Evolutionary conservation across 2,113 vertebrate genomes (phyloP), one percentile per base, ranked within the genome.

Genomic region (Cynocephalus volans): DNA sequence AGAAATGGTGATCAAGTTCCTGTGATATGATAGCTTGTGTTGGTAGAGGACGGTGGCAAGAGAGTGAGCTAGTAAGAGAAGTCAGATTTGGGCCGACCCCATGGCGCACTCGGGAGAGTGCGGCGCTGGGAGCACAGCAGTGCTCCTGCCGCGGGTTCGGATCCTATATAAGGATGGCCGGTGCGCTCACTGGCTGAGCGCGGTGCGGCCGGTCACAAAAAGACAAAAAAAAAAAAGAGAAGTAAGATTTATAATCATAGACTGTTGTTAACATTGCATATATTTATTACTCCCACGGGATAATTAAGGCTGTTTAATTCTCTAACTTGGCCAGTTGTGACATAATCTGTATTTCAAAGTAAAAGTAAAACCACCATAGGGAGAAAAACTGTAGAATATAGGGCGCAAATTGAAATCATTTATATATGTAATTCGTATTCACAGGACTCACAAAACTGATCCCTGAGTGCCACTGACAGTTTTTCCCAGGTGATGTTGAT

Each of bases 371-470:
- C 12, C 31, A 83, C 9, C 31, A 92, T 26, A 54, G 26, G 19
- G 17, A 52, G 0, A 50, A 72, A 72, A 67, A 31, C 0, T 85
- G 2, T 81, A 77, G 45, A 67, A 69, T 90, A 93, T 91, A 77
- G 17, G 70, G 33, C 48, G 79, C 85, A 90, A 93, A 79, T 94
- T 88, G 24, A 88, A 85, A 70, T 84, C 5, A 76, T 95, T 82
- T 95, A 2, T 77, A 95, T 92, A 64, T 82, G 3, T 48, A n/a
- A 95, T 91, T 88, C 88, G 95, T 88, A 77, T n/a, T 77, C 75
- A 94, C 10, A 84, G 15, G 41, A 41, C 41, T 41, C 50, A 4
- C 79, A 62, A 41, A 28, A 52, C 6, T 92, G n/a, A 58, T 56
- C n/a, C 36, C n/a, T 91, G 62, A 73, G 48, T 79, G 12, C 13